Evolutionary conservation across 2,113 vertebrate genomes (phyloP), one percentile per base, ranked within the genome.

Genomic region (Callorhinus ursinus): DNA sequence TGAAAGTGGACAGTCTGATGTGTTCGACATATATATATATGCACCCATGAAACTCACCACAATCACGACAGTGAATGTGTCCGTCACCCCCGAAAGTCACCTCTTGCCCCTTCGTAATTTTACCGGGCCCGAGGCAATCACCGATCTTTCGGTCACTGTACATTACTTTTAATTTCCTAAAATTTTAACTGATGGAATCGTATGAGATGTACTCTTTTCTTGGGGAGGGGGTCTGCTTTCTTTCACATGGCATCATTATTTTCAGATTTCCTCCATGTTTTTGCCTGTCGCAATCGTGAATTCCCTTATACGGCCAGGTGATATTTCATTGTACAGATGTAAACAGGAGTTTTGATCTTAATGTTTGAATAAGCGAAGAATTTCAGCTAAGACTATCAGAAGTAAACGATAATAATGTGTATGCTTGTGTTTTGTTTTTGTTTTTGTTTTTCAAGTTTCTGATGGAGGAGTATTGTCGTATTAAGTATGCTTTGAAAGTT

Each of bases 401-500:
- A 91, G 36, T 36, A 65, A 8, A 36, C 2, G 24, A 67, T 53
- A 46, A 94, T 46, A 72, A 55, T 5, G 51, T 55, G 10, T 21
- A 74, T 11, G 24, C 36, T 28, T 67, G 65, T 57, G 49, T 81
- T 65, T 63, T 61, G 24, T 53, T 46, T 96, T 39, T 39, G 39
- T 39, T 39, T 39, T 63, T n/a, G 71, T 77, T 93, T 98, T 96
- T 95, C 72, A 98, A 90, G 51, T 96, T 88, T 59, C 3, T 61
- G 42, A 31, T 31, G 83, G 59, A 80, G 24, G 46, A 53, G 11
- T 74, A 19, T 42, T 91, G 90, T 26, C 67, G 98, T 97, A 95
- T 51, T 95, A 95, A 96, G 96, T 93, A 49, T 91, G 59, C 96
- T 97, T 96, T 79, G 92, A 81, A 87, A 96, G 96, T 98, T 82